Evolutionary conservation across 2,113 vertebrate genomes (phyloP).

Genomic region (Cyphomyrus plagiostoma): DNA sequence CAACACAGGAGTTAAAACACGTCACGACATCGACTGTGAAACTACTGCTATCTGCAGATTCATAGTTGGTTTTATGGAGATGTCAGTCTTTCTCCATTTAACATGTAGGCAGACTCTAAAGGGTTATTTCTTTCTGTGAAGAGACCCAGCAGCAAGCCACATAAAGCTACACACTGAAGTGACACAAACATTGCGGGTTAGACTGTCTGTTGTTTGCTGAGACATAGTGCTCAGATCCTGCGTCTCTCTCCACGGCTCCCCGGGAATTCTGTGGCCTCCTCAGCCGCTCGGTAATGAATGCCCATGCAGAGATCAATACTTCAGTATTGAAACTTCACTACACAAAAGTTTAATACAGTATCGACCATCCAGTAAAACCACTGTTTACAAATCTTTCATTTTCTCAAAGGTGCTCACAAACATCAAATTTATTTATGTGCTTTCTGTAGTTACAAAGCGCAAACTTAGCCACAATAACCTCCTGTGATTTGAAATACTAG

Average conservation of each 20-base stretch:
- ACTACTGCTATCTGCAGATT: background rate
- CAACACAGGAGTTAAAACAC: background rate
- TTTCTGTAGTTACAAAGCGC: background rate
- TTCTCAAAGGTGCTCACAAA: background rate
- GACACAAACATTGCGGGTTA: background rate
- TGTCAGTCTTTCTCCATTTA: background rate
- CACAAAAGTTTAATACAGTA: background rate
- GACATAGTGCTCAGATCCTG: background rate
- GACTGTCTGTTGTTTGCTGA: background rate
- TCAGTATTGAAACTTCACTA: background rate
- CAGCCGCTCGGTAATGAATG: background rate
- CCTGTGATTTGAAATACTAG: background rate
- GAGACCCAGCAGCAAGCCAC: background rate
- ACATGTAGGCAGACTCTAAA: background rate
- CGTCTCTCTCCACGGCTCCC: background rate
- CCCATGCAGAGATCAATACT: background rate
- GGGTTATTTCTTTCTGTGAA: background rate
- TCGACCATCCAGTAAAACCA: background rate
- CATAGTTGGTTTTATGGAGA: background rate
- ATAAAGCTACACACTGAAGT: background rate
- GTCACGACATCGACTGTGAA: background rate
- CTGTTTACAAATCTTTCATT: background rate
- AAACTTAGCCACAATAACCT: background rate
- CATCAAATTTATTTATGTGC: background rate
- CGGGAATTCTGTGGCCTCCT: background rate